Evolutionary conservation across 2,113 vertebrate species (phyloP).

Genomic region (Tretioscincus oriximinensis): DNA sequence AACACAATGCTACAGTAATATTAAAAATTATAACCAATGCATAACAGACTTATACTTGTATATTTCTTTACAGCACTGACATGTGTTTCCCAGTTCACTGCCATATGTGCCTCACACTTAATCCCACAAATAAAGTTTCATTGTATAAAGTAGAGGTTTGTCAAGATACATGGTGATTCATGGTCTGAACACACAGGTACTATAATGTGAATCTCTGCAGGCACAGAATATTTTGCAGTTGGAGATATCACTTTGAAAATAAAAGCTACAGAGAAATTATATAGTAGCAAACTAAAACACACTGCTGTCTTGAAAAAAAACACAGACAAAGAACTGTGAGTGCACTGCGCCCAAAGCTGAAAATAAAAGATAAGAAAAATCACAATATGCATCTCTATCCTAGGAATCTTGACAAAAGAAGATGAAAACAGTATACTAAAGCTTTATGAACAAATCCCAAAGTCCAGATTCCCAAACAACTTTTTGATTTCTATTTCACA

Average conservation of each 20-base stretch:
- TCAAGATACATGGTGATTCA: constrained; percentile 10
- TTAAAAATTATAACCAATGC: neutral
- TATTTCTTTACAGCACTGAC: neutral
- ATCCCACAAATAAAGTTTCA: constrained; percentile 11
- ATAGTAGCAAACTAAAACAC: neutral
- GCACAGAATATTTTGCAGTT: neutral
- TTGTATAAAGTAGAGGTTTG: constrained; percentile 2
- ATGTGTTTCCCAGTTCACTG: neutral
- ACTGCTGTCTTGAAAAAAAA: constrained; percentile 26
- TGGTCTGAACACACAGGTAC: neutral
- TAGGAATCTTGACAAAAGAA: neutral
- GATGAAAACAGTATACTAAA: neutral
- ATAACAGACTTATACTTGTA: neutral
- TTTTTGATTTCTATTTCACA: neutral
- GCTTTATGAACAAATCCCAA: constrained; percentile 31
- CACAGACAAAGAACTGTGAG: neutral
- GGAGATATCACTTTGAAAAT: neutral
- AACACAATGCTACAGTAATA: neutral
- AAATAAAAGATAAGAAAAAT: constrained; percentile 2
- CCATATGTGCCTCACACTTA: constrained; percentile 1
- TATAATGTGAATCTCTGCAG: neutral
- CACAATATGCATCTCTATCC: neutral
- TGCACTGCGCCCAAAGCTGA: neutral
- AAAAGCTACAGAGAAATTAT: constrained; percentile 17
- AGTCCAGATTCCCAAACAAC: neutral